Conservation (phyloP, 1,140 invertebrate species). For the Drosophila oshimai region DNA sequence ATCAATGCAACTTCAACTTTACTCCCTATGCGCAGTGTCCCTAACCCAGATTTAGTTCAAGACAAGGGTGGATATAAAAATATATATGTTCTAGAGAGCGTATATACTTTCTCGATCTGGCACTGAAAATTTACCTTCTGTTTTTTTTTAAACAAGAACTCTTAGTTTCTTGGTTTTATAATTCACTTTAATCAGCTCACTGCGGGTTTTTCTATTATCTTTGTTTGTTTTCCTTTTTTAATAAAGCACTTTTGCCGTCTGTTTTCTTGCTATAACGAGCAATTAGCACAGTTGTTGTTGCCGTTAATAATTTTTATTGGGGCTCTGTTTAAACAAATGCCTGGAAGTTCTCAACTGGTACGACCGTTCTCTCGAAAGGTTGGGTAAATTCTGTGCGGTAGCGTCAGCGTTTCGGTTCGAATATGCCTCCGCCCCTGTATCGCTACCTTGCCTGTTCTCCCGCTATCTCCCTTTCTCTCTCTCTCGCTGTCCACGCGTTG, state of each 20-base stretch:
- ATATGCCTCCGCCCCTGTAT: slow-evolving; percentile 24
- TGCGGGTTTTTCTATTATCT: slow-evolving; percentile 38
- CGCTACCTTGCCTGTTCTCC: background rate
- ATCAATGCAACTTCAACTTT: slow-evolving; percentile 56
- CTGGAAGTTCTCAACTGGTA: slow-evolving; percentile 6
- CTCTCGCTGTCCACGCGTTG: slow-evolving; percentile 68
- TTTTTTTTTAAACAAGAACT: slow-evolving; percentile 13
- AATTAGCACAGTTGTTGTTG: slow-evolving; percentile 31
- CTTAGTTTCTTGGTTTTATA: slow-evolving; percentile 2
- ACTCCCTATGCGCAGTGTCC: slow-evolving; percentile 52
- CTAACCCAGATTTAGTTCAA: slow-evolving; percentile 63
- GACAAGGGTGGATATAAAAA: background rate
- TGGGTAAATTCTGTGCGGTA: slow-evolving; percentile 58
- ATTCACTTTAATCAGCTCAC: slow-evolving; percentile 6
- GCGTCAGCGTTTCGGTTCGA: slow-evolving; percentile 37
- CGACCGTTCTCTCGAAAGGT: slow-evolving; percentile 67
- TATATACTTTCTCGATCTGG: background rate
- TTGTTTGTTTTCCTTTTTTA: slow-evolving; percentile 42
- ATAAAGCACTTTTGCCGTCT: slow-evolving; percentile 13
- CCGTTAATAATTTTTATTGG: background rate
- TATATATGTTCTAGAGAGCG: background rate
- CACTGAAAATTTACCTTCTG: slow-evolving; percentile 61
- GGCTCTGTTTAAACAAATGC: slow-evolving; percentile 57
- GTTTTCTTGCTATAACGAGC: slow-evolving; percentile 5
- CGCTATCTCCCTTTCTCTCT: background rate